Base-by-base conservation (phyloP, 1,140 invertebrate genomes). In the Lamellibrachia luymesi region DNA sequence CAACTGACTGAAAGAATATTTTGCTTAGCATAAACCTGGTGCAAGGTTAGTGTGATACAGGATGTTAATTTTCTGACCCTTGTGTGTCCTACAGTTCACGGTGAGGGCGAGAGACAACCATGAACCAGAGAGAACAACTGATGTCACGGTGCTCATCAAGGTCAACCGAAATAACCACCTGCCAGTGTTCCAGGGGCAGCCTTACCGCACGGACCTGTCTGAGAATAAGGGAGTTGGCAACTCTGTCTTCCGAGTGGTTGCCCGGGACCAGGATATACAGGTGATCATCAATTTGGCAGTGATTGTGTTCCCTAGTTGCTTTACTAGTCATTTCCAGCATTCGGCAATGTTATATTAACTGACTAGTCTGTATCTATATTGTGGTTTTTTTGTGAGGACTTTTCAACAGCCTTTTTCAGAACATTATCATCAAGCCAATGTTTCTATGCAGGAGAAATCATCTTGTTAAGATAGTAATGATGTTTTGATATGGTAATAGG, bases 81-180 rank as follows among this genome's bases (percentile, higher is more conserved):
- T 51, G 7, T 92, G 64, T 8, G 17, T 64, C 17, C 2, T 22
- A 22, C n/a, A 93, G 92, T 92, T 93, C 89, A 93, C 22, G 4
- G 90, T 92, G 50, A 89, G 92, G 90, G 92, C 89, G 6, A 25
- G 38, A 50, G 92, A 92, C 80, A 93, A 92, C 92, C 92, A 92
- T 27, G 25, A 17, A n/a, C 92, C 92, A 0, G 94, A 52, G 94
- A 94, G 38, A 93, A 93, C 38, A 90, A 94, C 94, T 4, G 92
- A 93, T 49, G 94, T 94, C 5, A 94, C 93, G 0, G 94, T 95
- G 22, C 94, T 94, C 27, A 91, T 95, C 8, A 94, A 93, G 50
- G 94, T 95, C 7, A 93, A 92, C 5, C 91, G 95, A 1, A 94
- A 94, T 51, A 80, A 92, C 51, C 94, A 91, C 80, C 93, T 94